A percentile compares a stretch with the other conserved stretches of the same genome.
phyloP scores from a whole-genome alignment of 2,113 vertebrate species.

The Macrotus californicus region DNA sequence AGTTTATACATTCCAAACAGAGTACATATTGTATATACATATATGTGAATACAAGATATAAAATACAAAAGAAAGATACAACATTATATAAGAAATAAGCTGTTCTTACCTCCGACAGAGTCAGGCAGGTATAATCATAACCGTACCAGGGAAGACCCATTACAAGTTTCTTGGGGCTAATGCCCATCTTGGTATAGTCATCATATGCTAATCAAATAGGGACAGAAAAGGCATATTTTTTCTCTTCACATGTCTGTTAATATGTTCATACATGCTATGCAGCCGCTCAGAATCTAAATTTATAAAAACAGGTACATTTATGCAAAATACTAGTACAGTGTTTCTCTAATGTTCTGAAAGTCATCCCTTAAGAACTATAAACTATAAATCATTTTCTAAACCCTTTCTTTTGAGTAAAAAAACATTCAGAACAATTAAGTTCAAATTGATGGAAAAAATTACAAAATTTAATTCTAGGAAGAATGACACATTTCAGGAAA shows the following conservation, averaged over 20 bases:
- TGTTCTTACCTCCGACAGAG: constrained; percentile 84
- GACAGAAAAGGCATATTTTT: constrained; percentile 39
- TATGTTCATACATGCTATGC: neutral
- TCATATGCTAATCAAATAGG: constrained; percentile 84
- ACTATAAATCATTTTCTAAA: neutral
- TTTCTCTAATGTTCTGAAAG: constrained; percentile 9
- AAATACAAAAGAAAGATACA: neutral
- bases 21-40: neutral
- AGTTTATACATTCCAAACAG: neutral
- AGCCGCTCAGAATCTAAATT: neutral
- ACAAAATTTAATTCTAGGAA: constrained; percentile 27
- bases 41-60: neutral
- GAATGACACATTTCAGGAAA: constrained; percentile 24
- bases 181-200: constrained; percentile 86
- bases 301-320: neutral
- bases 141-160: constrained; percentile 99
- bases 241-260: constrained; percentile 22
- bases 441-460: constrained; percentile 8
- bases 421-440: neutral
- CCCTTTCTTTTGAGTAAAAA: neutral
- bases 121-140: constrained; percentile 92
- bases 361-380: constrained; percentile 15
- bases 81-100: neutral
- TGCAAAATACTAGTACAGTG: constrained; percentile 14
- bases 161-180: constrained; percentile 89